These are phyloP conservation scores for Pempheris klunzingeri DNA, from an alignment of 2,797 vertebrate species.

Conservation along the genomic window DNA sequence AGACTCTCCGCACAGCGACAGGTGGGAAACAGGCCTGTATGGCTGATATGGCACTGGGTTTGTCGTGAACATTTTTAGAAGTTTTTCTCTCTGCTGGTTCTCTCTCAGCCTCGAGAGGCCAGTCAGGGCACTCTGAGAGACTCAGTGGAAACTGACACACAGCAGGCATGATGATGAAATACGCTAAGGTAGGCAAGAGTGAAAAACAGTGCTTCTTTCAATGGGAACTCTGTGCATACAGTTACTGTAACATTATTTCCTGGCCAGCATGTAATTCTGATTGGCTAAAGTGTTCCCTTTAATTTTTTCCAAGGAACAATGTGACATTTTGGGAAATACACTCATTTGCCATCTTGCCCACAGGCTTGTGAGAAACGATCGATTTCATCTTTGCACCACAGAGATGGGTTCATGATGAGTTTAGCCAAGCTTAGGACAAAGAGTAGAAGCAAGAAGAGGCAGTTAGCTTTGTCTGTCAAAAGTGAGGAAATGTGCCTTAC, in stretches of 20 bases:
- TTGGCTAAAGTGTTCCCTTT: conserved; percentile 44
- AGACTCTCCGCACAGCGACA: conserved; percentile 97
- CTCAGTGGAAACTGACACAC: conserved; percentile 74
- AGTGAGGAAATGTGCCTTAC: conserved; percentile 28
- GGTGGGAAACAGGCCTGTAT: conserved; percentile 82
- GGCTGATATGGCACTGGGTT: conserved; percentile 41
- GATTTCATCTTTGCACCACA: conserved; percentile 3
- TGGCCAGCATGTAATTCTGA: conserved; percentile 36
- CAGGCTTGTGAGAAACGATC: conserved; percentile 16
- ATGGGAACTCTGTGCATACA: conserved; percentile 36
- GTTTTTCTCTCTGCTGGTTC: conserved; percentile 71
- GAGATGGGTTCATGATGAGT: conserved; percentile 7
- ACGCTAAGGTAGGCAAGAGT: conserved; percentile 62
- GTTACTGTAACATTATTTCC: conserved; percentile 23
- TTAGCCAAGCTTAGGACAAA: conserved; percentile 10
- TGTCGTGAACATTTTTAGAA: conserved; percentile 60
- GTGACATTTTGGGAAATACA: conserved; percentile 31
- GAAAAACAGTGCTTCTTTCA: conserved; percentile 63
- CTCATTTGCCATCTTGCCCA: conserved; percentile 23
- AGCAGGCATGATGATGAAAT: conserved; percentile 68
- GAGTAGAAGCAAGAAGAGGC: conserved; percentile 11
- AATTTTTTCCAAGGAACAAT: conserved; percentile 15
- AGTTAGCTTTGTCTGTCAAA: conserved; percentile 14
- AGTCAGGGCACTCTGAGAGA: conserved; percentile 69
- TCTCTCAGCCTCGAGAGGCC: conserved; percentile 66